phyloP scores from a whole-genome alignment of 1,140 invertebrate genomes.

The Anastrepha obliqua region DNA sequence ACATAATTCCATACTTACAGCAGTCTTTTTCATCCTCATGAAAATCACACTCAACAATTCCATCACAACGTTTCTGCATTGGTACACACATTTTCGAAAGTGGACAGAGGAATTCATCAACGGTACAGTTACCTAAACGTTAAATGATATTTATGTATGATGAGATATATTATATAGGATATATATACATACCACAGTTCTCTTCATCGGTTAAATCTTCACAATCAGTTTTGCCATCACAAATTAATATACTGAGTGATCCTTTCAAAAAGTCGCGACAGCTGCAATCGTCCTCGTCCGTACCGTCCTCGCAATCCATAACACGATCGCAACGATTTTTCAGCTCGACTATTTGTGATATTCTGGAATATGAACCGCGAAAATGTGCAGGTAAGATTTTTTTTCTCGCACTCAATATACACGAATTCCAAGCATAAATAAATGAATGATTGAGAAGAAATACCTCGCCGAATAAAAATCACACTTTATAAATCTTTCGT shows the following conservation, averaged over 20 bases:
- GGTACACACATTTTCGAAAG: constrained; percentile 77
- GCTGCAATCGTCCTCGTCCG: constrained; percentile 84
- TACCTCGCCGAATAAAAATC: too few species aligned
- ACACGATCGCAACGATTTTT: constrained; percentile 81
- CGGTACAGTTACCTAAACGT: constrained; percentile 61
- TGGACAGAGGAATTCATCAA: constrained; percentile 66
- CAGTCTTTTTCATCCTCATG: constrained; percentile 85
- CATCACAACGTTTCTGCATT: constrained; percentile 78
- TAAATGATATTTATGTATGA: not conserved
- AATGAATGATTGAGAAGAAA: too few species aligned
- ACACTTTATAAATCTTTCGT: too few species aligned
- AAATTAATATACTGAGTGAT: constrained; percentile 75
- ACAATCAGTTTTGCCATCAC: constrained; percentile 88
- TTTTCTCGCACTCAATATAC: too few species aligned
- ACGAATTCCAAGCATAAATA: too few species aligned
- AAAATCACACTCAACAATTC: constrained; percentile 78
- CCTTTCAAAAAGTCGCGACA: constrained; percentile 82
- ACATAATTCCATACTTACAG: constrained; percentile 75
- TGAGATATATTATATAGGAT: not conserved
- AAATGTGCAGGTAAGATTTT: not conserved
- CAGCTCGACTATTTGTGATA: constrained; percentile 79
- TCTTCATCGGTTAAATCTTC: constrained; percentile 84
- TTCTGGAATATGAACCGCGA: constrained; percentile 73
- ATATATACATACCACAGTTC: constrained; percentile 78
- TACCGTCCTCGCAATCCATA: constrained; percentile 87